A percentile compares a stretch with the other conserved stretches of the same genome.
Evolutionary conservation across 2,797 vertebrate species (phyloP).

Genomic region (Melanotaenia maccullochi): DNA sequence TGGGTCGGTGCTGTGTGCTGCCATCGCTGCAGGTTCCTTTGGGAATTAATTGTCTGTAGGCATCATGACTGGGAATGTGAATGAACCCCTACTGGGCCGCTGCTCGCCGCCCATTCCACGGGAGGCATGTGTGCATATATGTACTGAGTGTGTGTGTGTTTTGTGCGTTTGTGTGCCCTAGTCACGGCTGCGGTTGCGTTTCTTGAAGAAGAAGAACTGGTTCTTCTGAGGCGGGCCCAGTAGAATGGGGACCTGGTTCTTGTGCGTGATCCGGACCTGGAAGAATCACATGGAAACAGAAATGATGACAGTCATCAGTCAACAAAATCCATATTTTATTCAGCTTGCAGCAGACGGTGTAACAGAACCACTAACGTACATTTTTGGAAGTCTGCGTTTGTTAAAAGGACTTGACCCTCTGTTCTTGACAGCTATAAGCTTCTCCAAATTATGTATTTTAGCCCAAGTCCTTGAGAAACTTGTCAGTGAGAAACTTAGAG

Average conservation of each 20-base stretch:
- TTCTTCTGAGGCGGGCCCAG: conserved; percentile 92
- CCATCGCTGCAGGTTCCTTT: conserved; percentile 29
- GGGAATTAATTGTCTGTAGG: conserved; percentile 25
- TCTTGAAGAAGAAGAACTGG: conserved; percentile 93
- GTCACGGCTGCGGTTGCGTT: conserved; percentile 88
- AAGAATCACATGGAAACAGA: conserved; percentile 36
- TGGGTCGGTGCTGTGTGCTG: conserved; percentile 45
- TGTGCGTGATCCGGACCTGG: conserved; percentile 93
- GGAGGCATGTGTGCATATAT: conserved; percentile 16
- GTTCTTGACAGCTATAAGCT: too few relatives aligned
- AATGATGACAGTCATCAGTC: conserved; percentile 17
- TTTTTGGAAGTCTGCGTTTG: too few relatives aligned
- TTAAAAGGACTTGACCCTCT: too few relatives aligned
- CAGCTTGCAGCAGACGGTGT: too few relatives aligned
- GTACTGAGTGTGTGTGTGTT: conserved; percentile 15
- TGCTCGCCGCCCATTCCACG: conserved; percentile 30
- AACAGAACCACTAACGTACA: too few relatives aligned
- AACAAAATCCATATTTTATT: too few relatives aligned
- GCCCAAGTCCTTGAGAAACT: too few relatives aligned
- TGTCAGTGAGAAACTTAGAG: too few relatives aligned
- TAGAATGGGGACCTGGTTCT: conserved; percentile 95
- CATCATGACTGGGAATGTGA: conserved; percentile 20
- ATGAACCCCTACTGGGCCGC: conserved; percentile 13
- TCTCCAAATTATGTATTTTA: too few relatives aligned
- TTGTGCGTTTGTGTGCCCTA: conserved; percentile 63